These are phyloP conservation scores for Diplodus sargus DNA, from an alignment of 2,797 vertebrate genomes.

Conservation along the genomic window DNA sequence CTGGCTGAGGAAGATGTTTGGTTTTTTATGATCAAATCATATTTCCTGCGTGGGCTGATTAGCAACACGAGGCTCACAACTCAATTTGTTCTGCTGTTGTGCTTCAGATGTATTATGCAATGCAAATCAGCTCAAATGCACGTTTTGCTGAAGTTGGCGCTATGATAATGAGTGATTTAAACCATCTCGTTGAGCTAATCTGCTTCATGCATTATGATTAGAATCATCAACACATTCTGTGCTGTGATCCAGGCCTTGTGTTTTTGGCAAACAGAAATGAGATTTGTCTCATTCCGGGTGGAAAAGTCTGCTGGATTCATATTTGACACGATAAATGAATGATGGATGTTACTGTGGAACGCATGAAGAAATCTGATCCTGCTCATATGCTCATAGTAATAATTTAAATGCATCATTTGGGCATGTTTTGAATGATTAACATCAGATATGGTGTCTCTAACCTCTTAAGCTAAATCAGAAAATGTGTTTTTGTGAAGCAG, in stretches of 20 bases:
- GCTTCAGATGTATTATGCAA: constrained; percentile 47
- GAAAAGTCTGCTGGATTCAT: constrained; percentile 34
- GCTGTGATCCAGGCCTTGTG: constrained; percentile 12
- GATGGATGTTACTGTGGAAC: constrained; percentile 43
- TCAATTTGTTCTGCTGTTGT: constrained; percentile 21
- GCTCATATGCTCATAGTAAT: neutral
- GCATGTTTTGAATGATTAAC: constrained; percentile 44
- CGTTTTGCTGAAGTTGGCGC: constrained; percentile 56
- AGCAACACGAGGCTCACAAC: constrained; percentile 41
- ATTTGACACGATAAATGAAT: constrained; percentile 42
- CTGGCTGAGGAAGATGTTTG: constrained; percentile 34
- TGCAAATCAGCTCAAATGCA: constrained; percentile 53
- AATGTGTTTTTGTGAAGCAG: constrained; percentile 26
- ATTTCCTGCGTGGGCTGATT: constrained; percentile 61
- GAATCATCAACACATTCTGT: constrained; percentile 21
- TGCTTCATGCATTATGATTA: constrained; percentile 50
- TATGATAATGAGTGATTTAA: constrained; percentile 60
- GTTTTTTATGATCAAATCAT: constrained; percentile 57
- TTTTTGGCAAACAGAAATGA: constrained; percentile 26
- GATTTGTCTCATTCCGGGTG: constrained; percentile 12
- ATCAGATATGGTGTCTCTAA: constrained; percentile 32
- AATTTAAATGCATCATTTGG: constrained; percentile 33
- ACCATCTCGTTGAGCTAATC: constrained; percentile 34
- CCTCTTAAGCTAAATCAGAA: constrained; percentile 19
- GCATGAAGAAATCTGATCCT: constrained; percentile 19